These are phyloP conservation scores for Dufourea novaeangliae DNA, from an alignment of 1,140 invertebrate species.

Conservation along the genomic window DNA sequence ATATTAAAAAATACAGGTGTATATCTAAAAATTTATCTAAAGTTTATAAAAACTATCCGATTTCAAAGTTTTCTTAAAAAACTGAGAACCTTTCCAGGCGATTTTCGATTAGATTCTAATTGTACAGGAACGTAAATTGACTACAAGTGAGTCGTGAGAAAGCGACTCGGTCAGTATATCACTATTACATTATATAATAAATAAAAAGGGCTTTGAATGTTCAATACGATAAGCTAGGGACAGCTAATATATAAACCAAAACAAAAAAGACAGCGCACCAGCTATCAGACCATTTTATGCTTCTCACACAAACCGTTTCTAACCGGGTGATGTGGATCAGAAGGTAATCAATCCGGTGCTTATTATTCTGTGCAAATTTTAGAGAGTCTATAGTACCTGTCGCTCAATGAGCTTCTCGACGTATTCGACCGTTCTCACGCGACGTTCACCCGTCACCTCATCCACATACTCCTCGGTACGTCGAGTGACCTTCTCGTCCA, in stretches of 20 bases:
- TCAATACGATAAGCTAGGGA: not conserved
- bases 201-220: not conserved
- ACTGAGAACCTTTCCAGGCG: too few relatives aligned
- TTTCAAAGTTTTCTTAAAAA: not conserved
- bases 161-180: too few relatives aligned
- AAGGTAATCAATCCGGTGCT: conserved; percentile 20
- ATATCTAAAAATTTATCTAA: not conserved
- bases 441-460: conserved; percentile 90
- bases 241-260: not conserved
- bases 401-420: conserved; percentile 97
- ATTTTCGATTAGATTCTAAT: not conserved
- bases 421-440: conserved; percentile 94
- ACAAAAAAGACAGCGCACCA: not conserved
- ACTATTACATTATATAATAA: not conserved
- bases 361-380: conserved; percentile 55
- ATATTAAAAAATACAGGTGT: not conserved
- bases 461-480: conserved; percentile 94
- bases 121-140: too few relatives aligned
- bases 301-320: not conserved
- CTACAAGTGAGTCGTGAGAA: too few relatives aligned
- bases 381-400: conserved; percentile 87
- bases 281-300: not conserved
- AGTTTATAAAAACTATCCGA: not conserved
- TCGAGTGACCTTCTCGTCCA: conserved; percentile 92
- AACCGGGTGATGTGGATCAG: conserved; percentile 11